Conservation (phyloP, 2,113 vertebrate genomes). For the Panurus biarmicus region DNA sequence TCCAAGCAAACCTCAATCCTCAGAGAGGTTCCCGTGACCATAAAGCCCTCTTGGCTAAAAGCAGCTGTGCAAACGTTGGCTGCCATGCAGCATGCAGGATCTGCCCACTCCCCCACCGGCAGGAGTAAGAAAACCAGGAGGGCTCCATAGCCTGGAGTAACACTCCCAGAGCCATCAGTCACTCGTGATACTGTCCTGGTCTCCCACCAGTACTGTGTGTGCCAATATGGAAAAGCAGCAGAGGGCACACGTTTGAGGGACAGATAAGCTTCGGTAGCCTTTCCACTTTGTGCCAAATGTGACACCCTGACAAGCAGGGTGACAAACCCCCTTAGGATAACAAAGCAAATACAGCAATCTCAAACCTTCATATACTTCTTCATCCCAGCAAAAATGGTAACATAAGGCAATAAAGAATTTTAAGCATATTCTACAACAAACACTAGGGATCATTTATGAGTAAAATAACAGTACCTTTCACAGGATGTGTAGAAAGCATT, state of each 20-base stretch:
- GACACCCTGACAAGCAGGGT: not conserved
- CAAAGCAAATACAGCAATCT: not conserved
- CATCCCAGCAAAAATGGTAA: not conserved
- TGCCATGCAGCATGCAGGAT: not conserved
- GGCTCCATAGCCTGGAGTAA: not conserved
- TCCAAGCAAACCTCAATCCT: not conserved
- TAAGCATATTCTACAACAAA: not conserved
- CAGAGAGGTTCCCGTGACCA: not conserved
- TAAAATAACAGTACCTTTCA: not conserved
- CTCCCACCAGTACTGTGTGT: not conserved
- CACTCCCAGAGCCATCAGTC: not conserved
- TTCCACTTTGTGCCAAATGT: not conserved
- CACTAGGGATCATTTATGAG: not conserved
- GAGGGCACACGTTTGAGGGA: not conserved
- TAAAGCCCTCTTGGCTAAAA: not conserved
- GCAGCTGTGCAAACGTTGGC: not conserved
- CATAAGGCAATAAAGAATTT: not conserved
- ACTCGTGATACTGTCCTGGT: not conserved
- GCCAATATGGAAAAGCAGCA: not conserved
- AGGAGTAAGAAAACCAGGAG: not conserved
- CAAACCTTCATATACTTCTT: not conserved
- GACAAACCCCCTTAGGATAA: not conserved
- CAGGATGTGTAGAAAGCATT: not conserved
- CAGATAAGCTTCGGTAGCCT: not conserved
- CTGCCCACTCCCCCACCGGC: not conserved